These are phyloP conservation scores for Damaliscus lunatus DNA, from an alignment of 2,113 vertebrate species.

Conservation along the genomic window DNA sequence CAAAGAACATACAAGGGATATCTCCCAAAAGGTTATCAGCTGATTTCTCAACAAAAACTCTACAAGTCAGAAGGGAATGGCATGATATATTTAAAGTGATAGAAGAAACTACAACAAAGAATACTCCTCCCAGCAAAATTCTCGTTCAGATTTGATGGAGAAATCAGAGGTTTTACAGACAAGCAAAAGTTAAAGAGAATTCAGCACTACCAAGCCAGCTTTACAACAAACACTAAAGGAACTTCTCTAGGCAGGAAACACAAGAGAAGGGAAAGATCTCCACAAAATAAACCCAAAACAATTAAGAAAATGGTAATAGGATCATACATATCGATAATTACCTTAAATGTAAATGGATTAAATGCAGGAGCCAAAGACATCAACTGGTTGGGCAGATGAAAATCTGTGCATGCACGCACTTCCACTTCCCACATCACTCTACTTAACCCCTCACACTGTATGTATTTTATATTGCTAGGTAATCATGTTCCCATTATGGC, in stretches of 20 bases:
- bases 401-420: not conserved
- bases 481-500: not conserved
- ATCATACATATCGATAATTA: not conserved
- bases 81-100: not conserved
- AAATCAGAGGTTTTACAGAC: not conserved
- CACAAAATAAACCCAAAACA: not conserved
- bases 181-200: not conserved
- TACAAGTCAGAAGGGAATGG: not conserved
- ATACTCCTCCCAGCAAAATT: not conserved
- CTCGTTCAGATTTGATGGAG: not conserved
- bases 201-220: not conserved
- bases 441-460: not conserved
- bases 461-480: not conserved
- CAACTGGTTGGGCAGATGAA: not conserved
- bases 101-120: not conserved
- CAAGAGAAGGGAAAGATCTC: not conserved
- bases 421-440: not conserved
- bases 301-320: not conserved
- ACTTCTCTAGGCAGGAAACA: not conserved
- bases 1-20: not conserved
- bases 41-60: not conserved
- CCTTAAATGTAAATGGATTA: not conserved
- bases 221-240: not conserved
- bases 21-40: not conserved
- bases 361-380: not conserved